Base-by-base conservation (phyloP, 2,113 vertebrate species). In the Stigmatopora argus region DNA sequence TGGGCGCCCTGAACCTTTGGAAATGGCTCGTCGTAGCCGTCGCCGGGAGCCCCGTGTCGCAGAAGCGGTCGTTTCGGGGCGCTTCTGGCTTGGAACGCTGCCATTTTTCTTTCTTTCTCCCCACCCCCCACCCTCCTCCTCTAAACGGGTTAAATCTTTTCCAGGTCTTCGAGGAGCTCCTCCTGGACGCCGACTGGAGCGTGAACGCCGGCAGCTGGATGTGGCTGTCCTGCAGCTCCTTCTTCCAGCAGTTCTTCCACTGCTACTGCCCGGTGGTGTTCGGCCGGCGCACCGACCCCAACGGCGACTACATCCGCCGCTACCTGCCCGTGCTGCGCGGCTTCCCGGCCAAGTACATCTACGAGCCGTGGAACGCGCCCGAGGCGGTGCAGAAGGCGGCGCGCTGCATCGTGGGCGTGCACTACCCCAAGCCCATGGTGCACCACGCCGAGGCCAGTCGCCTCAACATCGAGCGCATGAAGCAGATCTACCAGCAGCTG, bases 171-270 rank as follows among this genome's bases (percentile, higher is more conserved):
- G 96, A 98, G 90, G 96, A 99, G 86, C 90, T 98, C 77, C 82
- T 98, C 74, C 92, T 99, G 71, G 96, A 98, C 10, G 96, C 96
- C 1, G 96, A 98, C 81, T 98, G 96, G 96, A 98, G 96, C 44
- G 95, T 98, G 60, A 99, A 99, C 34, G 96, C 96, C 48, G 96
- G 96, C 60, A 98, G 95, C 88, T 98, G 96, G 96, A 99, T 98
- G 95, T 99, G 96, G 96, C 92, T 99, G 0, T 98, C 96, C 77
- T 99, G 96, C 82, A 98, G 96, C 79, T 97, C 96, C 47, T 98
- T 99, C 86, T 99, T 98, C 78, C 96, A 98, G 74, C 96, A 99
- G 83, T 99, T 99, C 87, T 99, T 99, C 87, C 96, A 99, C 87
- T 99, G 96, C 90, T 99, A 99, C 83, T 99, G 96, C 75, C 96